Conservation (phyloP, 2,113 vertebrate genomes). For the Puffinus mauretanicus region DNA sequence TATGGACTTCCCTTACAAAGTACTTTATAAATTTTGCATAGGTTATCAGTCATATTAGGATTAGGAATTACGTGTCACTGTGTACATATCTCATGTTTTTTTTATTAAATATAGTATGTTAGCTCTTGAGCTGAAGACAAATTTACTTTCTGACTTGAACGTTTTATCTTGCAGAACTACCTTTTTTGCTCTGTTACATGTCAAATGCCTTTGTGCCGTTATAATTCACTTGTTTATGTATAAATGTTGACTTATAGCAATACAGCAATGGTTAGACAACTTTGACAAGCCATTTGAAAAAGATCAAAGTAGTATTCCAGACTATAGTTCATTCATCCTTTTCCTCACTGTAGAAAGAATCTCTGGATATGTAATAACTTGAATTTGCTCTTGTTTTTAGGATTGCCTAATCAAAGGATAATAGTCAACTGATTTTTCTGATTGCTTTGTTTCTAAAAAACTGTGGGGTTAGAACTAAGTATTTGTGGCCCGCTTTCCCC, state of each 20-base stretch:
- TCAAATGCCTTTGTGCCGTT: conserved; percentile 3
- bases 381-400: background rate
- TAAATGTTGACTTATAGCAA: background rate
- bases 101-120: conserved; percentile 34
- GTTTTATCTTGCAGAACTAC: conserved; percentile 30
- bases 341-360: background rate
- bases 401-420: background rate
- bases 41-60: conserved; percentile 42
- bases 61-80: conserved; percentile 49
- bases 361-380: background rate
- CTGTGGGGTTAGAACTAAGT: background rate
- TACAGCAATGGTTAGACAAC: background rate
- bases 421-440: background rate
- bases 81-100: conserved; percentile 40
- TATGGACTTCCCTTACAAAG: background rate
- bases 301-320: conserved; percentile 2
- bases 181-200: conserved; percentile 15
- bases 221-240: conserved; percentile 38
- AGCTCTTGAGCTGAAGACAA: conserved; percentile 18
- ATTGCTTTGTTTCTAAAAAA: background rate
- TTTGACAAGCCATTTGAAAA: conserved; percentile 24
- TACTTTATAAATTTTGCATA: conserved; percentile 42
- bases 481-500: background rate
- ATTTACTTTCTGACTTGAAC: background rate
- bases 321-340: background rate